phyloP scores from a whole-genome alignment of 2,888 invertebrate genomes.

The Caenorhabditis japonica region DNA sequence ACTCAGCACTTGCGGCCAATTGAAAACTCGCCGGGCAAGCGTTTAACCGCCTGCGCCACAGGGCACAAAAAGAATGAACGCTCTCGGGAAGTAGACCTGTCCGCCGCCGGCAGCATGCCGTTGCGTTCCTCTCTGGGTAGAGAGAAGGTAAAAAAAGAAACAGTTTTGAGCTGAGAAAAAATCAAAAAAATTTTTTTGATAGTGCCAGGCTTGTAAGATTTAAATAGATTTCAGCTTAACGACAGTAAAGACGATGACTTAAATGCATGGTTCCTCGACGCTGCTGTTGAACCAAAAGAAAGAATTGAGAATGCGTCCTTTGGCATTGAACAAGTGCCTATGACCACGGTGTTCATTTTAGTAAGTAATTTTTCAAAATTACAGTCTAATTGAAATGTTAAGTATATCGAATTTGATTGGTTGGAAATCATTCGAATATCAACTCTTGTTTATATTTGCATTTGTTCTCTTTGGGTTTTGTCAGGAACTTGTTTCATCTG shows the following conservation, averaged over 20 bases:
- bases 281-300: neutral
- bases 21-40: too few relatives aligned
- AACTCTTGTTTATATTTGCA: constrained; percentile 66
- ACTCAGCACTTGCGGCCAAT: too few relatives aligned
- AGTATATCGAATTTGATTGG: constrained; percentile 64
- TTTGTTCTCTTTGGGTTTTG: constrained; percentile 67
- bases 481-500: constrained; percentile 64
- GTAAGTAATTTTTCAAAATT: too few relatives aligned
- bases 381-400: too few relatives aligned
- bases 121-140: too few relatives aligned
- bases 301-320: constrained; percentile 47
- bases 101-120: too few relatives aligned
- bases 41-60: too few relatives aligned
- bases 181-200: too few relatives aligned
- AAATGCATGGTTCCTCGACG: neutral
- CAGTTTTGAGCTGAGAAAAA: too few relatives aligned
- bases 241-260: constrained; percentile 9
- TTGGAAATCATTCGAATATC: constrained; percentile 70
- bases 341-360: constrained; percentile 38
- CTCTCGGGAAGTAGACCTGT: too few relatives aligned
- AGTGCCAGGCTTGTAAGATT: neutral
- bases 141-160: too few relatives aligned
- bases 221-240: constrained; percentile 11
- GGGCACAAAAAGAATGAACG: too few relatives aligned
- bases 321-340: constrained; percentile 60